phyloP scores from a whole-genome alignment of 1,140 invertebrate genomes.

The Drosophila prosaltans region DNA sequence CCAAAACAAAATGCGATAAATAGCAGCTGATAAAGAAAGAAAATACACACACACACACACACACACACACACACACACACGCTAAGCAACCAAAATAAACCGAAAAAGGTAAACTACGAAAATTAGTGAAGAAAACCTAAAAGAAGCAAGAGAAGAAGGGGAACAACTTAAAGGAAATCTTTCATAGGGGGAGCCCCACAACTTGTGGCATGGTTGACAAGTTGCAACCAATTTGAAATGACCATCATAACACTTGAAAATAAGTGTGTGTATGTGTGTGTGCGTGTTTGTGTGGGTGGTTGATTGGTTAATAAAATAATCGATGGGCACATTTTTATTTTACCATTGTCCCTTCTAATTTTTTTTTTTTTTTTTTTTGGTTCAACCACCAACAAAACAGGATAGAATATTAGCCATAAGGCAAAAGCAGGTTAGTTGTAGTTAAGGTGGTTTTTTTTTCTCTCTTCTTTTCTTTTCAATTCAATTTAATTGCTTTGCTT shows the following conservation, averaged over 20 bases:
- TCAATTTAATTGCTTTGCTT: slow-evolving; percentile 71
- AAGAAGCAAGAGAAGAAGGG: slow-evolving; percentile 20
- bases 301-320: slow-evolving; percentile 61
- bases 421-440: not conserved
- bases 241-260: slow-evolving; percentile 7
- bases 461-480: slow-evolving; percentile 20
- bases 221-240: slow-evolving; percentile 29
- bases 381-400: slow-evolving; percentile 16
- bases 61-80: not conserved
- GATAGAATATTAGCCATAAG: too few relatives aligned
- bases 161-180: not conserved
- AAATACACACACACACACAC: not conserved
- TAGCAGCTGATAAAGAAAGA: slow-evolving; percentile 70
- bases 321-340: slow-evolving; percentile 31
- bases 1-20: slow-evolving; percentile 53
- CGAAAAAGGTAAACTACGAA: slow-evolving; percentile 61
- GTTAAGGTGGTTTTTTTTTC: slow-evolving; percentile 45
- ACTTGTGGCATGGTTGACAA: slow-evolving; percentile 76
- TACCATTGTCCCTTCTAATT: not conserved
- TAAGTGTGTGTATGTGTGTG: slow-evolving; percentile 16
- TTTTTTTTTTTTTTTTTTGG: not conserved
- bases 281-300: slow-evolving; percentile 33
- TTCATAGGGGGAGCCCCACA: slow-evolving; percentile 42
- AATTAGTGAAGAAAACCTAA: slow-evolving; percentile 61
- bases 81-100: not conserved